Base-by-base conservation (phyloP, 2,888 invertebrate genomes). In the Brenthis daphne region DNA sequence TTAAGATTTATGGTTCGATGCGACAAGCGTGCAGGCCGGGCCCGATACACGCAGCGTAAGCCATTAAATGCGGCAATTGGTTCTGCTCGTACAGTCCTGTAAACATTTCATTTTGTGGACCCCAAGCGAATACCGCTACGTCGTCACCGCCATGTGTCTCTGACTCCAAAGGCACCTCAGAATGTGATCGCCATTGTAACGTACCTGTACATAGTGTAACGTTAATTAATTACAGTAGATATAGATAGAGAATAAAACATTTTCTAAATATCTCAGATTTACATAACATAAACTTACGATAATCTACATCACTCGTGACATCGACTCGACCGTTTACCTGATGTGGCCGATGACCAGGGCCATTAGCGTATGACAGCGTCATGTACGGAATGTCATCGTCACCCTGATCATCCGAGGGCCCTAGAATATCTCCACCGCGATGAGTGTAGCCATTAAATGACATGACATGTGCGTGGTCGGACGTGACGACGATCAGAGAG, bases 71-170 rank as follows among this genome's bases (percentile, higher is more conserved):
- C 11, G 97, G 96, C 72, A 97, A 94, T 80, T 94, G 95, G 82
- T 94, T 95, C 89, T 97, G 96, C 82, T 97, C 96, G 82, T 95
- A 95, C 57, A 94, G 94, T 8, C 97, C 96, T 13, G 95, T 93
- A 84, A 97, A 96, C 71, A 97, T 88, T 82, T 95, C 95, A 48
- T 96, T 93, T 90, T 95, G 95, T 4, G 96, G 96, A 65, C 95
- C 97, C 65, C 86, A 85, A 75, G 95, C 95, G 85, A 94, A 96
- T 58, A 97, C 95, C 0, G 94, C 94, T 48, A 97, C 96, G 89
- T 97, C 97, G 76, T 97, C 97, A 1, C 96, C 96, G 14, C 96
- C 96, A 83, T 96, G 96, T 24, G 96, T 96, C 82, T 96, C 96
- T 61, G 86, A 85, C 1, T 77, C 78, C 66, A 94, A 84, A 0